Percentiles rank a stretch among this genome's conserved stretches.
These are phyloP conservation scores for Etheostoma spectabile DNA, from an alignment of 2,113 vertebrate genomes.

Conservation along the genomic window DNA sequence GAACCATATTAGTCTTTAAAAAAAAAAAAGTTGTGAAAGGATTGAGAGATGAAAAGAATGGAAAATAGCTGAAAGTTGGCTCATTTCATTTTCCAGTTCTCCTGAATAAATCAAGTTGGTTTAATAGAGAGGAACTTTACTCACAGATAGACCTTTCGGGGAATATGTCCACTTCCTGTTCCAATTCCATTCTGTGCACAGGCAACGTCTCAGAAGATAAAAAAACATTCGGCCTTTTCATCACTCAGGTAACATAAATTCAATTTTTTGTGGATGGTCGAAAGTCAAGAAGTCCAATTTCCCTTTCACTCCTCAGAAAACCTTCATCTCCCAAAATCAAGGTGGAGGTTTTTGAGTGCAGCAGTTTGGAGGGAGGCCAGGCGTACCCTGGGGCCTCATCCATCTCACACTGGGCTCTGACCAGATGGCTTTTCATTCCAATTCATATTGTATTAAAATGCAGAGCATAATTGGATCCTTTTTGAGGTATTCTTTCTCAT, in stretches of 20 bases:
- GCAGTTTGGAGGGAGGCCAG: conserved; percentile 44
- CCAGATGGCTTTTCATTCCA: conserved; percentile 57
- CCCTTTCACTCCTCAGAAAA: conserved; percentile 38
- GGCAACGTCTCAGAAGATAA: conserved; percentile 56
- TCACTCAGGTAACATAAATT: conserved; percentile 67
- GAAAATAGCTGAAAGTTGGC: conserved; percentile 35
- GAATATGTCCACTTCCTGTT: conserved; percentile 37
- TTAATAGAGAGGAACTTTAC: conserved; percentile 65
- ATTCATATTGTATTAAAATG: conserved; percentile 55
- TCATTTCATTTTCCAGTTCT: conserved; percentile 50
- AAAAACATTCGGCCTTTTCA: conserved; percentile 59
- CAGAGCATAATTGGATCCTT: conserved; percentile 28
- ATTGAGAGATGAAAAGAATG: conserved; percentile 38
- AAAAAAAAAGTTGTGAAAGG: conserved; percentile 19
- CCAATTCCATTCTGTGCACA: conserved; percentile 55
- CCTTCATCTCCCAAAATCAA: conserved; percentile 47
- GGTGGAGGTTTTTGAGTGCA: conserved; percentile 25
- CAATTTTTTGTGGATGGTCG: conserved; percentile 53
- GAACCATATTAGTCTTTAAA: conserved; percentile 14
- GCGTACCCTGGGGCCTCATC: conserved; percentile 44
- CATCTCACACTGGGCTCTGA: conserved; percentile 48
- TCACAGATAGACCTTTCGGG: conserved; percentile 45
- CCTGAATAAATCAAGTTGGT: conserved; percentile 62
- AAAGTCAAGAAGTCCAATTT: conserved; percentile 64
- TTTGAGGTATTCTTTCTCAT: conserved; percentile 7